Base-by-base conservation (phyloP, 2,888 invertebrate genomes). In the Merodon equestris region DNA sequence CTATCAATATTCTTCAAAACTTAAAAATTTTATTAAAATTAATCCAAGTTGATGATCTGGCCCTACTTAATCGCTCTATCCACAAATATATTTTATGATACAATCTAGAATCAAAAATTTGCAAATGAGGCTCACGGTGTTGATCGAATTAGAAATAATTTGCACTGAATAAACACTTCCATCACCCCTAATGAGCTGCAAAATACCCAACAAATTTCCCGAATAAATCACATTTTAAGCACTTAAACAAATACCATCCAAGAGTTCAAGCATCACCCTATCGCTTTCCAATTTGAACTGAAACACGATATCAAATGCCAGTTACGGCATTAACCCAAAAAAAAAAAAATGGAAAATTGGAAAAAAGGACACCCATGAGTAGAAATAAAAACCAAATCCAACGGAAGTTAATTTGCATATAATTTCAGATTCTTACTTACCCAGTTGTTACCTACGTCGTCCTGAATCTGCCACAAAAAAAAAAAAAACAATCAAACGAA, bases 351-450 rank as follows among this genome's bases (percentile, higher is more conserved):
- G 27, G 27, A 27, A 27, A 27, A 27, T 27, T 2, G 7, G 27
- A 57, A 63, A 64, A 71, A 60, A 53, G 61, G 36, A 57, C 38
- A 68, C 66, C 48, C 53, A 53, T 45, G 51, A 53, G 27, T 2
- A 27, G 27, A 27, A 27, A 27, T 27, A 27, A 27, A 27, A 27
- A 4, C 27, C 27, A 27, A 27, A 27, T 27, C 27, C 50, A 47
- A 50, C 51, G 57, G 63, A 68, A 63, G 64, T 56, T 70, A 70
- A 79, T 79, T 79, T 79, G 74, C 79, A 79, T 79, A 79, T 68
- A 68, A 73, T 79, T 79, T 79, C 68, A 63, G 50, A 68, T 70
- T 60, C 44, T 7, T 27, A 70, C 38, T 53, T 50, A 68, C n/a
- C n/a, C n/a, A n/a, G n/a, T n/a, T n/a, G n/a, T n/a, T n/a, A n/a